Percentiles rank a stretch among this genome's conserved stretches.
Conservation (phyloP, 2,888 invertebrate genomes). For the Pterostichus niger region DNA sequence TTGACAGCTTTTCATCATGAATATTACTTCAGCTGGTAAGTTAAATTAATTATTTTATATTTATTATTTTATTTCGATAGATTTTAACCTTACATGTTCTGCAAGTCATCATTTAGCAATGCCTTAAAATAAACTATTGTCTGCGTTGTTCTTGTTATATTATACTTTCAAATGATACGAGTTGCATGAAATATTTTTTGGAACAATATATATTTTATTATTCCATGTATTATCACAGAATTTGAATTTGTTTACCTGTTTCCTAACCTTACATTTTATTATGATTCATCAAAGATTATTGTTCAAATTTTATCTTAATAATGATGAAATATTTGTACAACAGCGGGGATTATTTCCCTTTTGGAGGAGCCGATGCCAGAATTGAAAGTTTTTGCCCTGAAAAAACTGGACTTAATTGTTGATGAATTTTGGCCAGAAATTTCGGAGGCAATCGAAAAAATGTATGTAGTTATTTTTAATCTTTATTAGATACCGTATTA, state of each 20-base stretch:
- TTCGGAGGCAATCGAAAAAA: slow-evolving; percentile 97
- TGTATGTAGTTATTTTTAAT: slow-evolving; percentile 79
- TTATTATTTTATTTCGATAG: slow-evolving; percentile 52
- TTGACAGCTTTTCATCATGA: slow-evolving; percentile 75
- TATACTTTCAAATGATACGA: not conserved
- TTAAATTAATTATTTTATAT: slow-evolving; percentile 44
- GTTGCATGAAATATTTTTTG: slow-evolving; percentile 17
- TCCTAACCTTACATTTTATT: slow-evolving; percentile 69
- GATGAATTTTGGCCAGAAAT: slow-evolving; percentile 99
- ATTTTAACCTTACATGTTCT: slow-evolving; percentile 70
- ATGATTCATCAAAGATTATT: slow-evolving; percentile 48
- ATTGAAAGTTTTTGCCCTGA: slow-evolving; percentile 95
- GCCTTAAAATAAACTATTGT: slow-evolving; percentile 58
- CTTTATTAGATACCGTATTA: slow-evolving; percentile 22
- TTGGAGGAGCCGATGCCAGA: slow-evolving; percentile 96
- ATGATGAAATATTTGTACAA: slow-evolving; percentile 67
- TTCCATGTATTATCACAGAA: not conserved
- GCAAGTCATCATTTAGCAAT: slow-evolving; percentile 72
- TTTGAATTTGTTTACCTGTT: slow-evolving; percentile 44
- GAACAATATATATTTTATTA: not conserved
- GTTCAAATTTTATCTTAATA: not conserved
- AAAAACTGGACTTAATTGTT: slow-evolving; percentile 94
- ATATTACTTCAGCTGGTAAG: slow-evolving; percentile 80
- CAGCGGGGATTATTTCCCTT: slow-evolving; percentile 96
- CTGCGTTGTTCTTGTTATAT: slow-evolving; percentile 46